A percentile compares a stretch with the other conserved stretches of the same genome.
These are phyloP conservation scores for Cuculus canorus DNA, from an alignment of 2,797 vertebrate genomes.

Conservation along the genomic window DNA sequence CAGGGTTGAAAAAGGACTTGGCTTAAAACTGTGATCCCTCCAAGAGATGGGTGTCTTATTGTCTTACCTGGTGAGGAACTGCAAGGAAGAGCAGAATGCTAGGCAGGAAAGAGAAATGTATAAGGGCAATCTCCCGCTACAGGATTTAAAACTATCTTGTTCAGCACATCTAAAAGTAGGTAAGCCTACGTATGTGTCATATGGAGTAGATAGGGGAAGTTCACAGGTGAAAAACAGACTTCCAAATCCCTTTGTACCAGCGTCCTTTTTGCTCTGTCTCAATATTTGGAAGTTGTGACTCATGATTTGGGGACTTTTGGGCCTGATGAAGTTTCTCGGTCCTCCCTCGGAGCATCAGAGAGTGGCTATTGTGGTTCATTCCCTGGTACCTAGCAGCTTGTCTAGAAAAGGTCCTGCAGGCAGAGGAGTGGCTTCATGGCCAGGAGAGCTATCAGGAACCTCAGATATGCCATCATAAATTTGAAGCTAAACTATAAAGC, in stretches of 20 bases:
- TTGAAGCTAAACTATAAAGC: background rate
- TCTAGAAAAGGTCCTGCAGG: background rate
- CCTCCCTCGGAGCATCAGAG: background rate
- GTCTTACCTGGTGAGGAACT: background rate
- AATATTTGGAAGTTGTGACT: background rate
- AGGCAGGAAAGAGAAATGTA: background rate
- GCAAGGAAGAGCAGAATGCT: background rate
- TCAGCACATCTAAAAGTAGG: background rate
- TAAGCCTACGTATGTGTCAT: background rate
- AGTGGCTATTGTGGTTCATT: background rate
- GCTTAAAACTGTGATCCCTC: background rate
- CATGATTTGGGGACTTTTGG: background rate
- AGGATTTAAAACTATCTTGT: background rate
- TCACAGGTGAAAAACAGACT: background rate
- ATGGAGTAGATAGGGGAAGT: background rate
- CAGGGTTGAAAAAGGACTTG: background rate
- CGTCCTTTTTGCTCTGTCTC: background rate
- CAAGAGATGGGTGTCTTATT: background rate
- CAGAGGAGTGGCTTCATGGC: background rate
- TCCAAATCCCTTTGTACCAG: rapidly evolving
- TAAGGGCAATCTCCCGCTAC: background rate
- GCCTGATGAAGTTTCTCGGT: background rate
- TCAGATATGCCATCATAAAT: background rate
- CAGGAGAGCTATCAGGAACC: background rate
- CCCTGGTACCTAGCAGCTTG: background rate